Percentiles rank a stretch among this genome's conserved stretches.
Evolutionary conservation across 2,113 vertebrate genomes (phyloP).

Genomic region (Calonectris borealis): DNA sequence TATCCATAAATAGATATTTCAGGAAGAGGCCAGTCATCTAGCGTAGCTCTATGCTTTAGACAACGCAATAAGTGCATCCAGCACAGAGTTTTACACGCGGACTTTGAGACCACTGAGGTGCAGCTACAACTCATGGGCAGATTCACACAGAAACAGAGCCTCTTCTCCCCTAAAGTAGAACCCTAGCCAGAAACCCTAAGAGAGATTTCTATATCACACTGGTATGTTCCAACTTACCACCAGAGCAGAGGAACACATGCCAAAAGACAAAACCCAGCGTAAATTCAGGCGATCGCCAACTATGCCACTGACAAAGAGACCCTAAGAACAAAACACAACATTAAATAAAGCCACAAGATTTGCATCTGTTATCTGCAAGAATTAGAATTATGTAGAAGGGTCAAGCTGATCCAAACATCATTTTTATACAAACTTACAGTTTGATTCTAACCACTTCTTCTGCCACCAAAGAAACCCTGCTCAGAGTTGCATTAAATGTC

Average conservation of each 20-base stretch:
- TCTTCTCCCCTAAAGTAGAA: background rate
- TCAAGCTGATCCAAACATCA: background rate
- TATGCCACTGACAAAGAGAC: constrained; percentile 91
- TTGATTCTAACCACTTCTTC: background rate
- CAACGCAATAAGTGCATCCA: background rate
- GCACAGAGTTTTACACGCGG: background rate
- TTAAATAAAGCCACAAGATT: background rate
- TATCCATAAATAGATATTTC: background rate
- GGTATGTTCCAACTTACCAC: constrained; percentile 79
- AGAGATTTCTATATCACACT: background rate
- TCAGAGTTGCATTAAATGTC: background rate
- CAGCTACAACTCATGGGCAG: background rate
- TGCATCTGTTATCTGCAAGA: background rate
- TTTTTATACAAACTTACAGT: background rate
- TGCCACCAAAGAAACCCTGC: background rate
- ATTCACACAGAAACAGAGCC: background rate
- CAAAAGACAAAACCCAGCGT: constrained; percentile 90
- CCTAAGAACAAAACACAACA: constrained; percentile 72
- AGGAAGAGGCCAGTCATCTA: background rate
- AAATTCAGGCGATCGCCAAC: constrained; percentile 91
- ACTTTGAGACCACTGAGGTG: background rate
- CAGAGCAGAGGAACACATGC: constrained; percentile 92
- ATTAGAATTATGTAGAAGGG: background rate
- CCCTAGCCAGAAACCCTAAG: background rate
- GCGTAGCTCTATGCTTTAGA: background rate